Evolutionary conservation across 2,113 vertebrate genomes (phyloP).

Genomic region (Halcyon malimbica): DNA sequence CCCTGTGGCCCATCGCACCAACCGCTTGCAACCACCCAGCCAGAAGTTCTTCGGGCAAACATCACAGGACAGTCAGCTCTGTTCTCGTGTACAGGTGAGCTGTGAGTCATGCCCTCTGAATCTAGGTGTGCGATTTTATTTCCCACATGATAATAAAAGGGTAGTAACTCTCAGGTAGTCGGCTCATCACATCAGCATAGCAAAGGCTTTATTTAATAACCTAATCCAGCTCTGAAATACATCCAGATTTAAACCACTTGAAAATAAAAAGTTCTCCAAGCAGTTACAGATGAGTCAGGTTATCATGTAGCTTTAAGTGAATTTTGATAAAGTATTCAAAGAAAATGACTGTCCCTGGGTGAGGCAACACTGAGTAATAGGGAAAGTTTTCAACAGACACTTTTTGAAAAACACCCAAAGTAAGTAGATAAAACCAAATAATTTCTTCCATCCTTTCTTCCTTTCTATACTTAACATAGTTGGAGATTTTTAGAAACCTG

Average conservation of each 20-base stretch:
- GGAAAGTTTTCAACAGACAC: neutral
- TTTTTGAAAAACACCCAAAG: conserved; percentile 2
- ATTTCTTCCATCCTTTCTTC: conserved; percentile 4
- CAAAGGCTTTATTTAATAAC: conserved; percentile 59
- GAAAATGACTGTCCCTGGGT: conserved; percentile 39
- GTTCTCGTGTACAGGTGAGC: neutral
- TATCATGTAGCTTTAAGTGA: conserved; percentile 45
- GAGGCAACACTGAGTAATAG: conserved; percentile 49
- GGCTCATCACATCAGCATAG: conserved; percentile 49
- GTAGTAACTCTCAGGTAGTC: neutral
- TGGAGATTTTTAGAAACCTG: neutral
- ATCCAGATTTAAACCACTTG: conserved; percentile 33
- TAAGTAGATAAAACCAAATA: neutral
- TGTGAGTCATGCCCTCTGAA: conserved; percentile 15
- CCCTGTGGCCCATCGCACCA: neutral
- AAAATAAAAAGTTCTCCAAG: conserved; percentile 23
- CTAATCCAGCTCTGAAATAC: conserved; percentile 45
- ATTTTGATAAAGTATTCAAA: conserved; percentile 57
- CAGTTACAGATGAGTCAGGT: neutral
- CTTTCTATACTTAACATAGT: neutral
- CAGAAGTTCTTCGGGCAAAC: conserved; percentile 5
- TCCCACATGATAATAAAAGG: conserved; percentile 54
- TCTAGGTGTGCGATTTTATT: conserved; percentile 39
- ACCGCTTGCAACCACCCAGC: neutral
- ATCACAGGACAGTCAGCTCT: neutral